phyloP scores from a whole-genome alignment of 2,888 invertebrate genomes.

The Halictus ligatus region DNA sequence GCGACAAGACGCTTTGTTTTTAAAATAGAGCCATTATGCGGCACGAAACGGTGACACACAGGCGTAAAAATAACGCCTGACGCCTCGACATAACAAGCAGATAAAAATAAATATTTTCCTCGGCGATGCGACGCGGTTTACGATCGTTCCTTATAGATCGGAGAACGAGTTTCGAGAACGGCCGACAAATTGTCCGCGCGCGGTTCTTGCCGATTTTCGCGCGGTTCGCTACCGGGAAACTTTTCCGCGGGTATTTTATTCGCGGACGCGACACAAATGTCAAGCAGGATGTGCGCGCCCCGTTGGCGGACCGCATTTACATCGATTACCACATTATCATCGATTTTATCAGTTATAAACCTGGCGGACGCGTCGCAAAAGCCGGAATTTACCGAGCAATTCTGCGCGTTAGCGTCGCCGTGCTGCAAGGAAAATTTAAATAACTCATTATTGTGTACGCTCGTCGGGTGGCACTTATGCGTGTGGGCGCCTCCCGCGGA shows the following conservation, averaged over 20 bases:
- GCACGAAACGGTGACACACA: background rate
- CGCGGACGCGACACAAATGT: background rate
- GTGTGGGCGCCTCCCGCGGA: constrained; percentile 26
- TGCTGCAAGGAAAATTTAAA: constrained; percentile 34
- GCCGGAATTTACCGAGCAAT: constrained; percentile 19
- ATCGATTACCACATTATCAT: constrained; percentile 20
- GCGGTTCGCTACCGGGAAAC: background rate
- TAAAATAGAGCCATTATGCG: background rate
- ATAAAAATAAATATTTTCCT: background rate
- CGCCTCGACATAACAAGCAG: background rate
- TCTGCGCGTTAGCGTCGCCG: constrained; percentile 11
- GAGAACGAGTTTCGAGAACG: background rate
- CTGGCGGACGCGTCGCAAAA: background rate
- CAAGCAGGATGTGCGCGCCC: background rate
- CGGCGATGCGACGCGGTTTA: background rate
- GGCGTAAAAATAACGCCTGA: background rate
- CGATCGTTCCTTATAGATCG: background rate
- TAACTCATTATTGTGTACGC: constrained; percentile 32
- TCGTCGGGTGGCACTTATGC: constrained; percentile 12
- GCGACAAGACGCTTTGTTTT: background rate
- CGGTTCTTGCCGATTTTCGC: background rate
- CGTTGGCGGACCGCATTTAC: background rate
- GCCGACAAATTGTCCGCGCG: background rate
- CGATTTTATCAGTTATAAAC: constrained; percentile 23
- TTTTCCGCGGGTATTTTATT: background rate